Percentiles rank a stretch among this genome's conserved stretches.
These are phyloP conservation scores for Achatina immaculata DNA, from an alignment of 1,140 invertebrate genomes.

Conservation along the genomic window DNA sequence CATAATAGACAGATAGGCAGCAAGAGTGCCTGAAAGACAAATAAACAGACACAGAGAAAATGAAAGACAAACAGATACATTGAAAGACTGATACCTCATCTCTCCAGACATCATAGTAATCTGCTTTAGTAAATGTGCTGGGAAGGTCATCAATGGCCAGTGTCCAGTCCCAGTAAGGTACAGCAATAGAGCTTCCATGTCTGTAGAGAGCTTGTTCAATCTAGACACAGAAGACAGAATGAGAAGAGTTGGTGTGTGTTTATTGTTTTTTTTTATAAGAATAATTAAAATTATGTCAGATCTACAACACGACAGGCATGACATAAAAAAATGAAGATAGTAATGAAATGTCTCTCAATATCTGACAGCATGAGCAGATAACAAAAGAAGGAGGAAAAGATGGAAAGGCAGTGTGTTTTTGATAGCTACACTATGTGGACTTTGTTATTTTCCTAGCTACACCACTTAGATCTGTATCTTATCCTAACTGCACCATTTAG, in stretches of 20 bases:
- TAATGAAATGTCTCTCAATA: no score
- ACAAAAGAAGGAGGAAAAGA: no score
- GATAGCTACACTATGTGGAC: no score
- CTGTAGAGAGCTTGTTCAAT: conserved; percentile 36
- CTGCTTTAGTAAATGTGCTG: conserved; percentile 20
- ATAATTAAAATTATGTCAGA: no score
- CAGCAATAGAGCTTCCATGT: conserved; percentile 35
- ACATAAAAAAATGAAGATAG: no score
- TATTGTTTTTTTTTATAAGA: conserved; percentile 5
- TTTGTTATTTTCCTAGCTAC: no score
- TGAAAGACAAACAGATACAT: neutral
- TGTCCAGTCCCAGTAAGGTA: conserved; percentile 51
- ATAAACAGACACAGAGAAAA: neutral
- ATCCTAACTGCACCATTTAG: no score
- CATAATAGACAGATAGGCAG: neutral
- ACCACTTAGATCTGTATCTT: no score
- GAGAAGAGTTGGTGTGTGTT: conserved; percentile 29
- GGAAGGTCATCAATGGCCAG: conserved; percentile 36
- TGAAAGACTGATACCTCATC: conserved; percentile 21
- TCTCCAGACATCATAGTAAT: conserved; percentile 33
- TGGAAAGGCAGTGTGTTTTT: no score
- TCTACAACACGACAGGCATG: no score
- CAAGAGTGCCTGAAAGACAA: no score
- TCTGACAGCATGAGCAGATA: no score
- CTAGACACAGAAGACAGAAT: conserved; percentile 31